Base-by-base conservation (phyloP, 2,797 vertebrate genomes). In the Notolabrus celidotus region DNA sequence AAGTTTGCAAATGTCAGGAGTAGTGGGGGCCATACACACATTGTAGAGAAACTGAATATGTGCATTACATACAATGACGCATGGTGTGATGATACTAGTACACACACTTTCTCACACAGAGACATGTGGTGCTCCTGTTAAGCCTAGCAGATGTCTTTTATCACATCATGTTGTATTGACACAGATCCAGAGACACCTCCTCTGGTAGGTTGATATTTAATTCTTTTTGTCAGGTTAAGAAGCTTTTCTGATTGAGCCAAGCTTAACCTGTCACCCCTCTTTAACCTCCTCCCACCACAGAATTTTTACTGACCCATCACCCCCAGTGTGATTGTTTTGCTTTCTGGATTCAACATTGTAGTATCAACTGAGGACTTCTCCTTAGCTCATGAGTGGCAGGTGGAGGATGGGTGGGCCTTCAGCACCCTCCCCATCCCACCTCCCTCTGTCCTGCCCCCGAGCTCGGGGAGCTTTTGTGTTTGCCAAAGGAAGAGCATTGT, bases 401-500 rank as follows among this genome's bases (percentile, higher is more conserved):
- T 88, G 88, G 83, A 88, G 55, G 74, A 82, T 84, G 74, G 69
- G 47, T 64, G 33, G 41, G 67, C 39, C 58, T 53, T 52, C 51
- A 56, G 47, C 39, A 46, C 41, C 22, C 60, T 75, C 64, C 77
- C 64, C 38, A 11, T 51, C 54, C 63, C 50, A 50, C 77, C 71
- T 76, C 78, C 82, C 58, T 58, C 72, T 63, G 64, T 67, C 74
- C 57, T 53, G 25, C 58, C 45, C n/a, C 51, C 1, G 1, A 45
- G 62, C 55, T 61, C 3, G 3, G 1, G 36, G 59, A 55, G 77
- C 77, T 76, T 90, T 89, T 88, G 86, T 87, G 57, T 80, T 47
- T 39, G 53, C 66, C 39, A 15, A 52, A 67, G 74, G 72, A 85
- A 80, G 55, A 79, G 80, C 74, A 88, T 92, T 92, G 87, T 91